Evolutionary conservation across 2,113 vertebrate genomes (phyloP), one percentile per base, ranked within the genome.

Genomic region (Trochalopteron elliotii): DNA sequence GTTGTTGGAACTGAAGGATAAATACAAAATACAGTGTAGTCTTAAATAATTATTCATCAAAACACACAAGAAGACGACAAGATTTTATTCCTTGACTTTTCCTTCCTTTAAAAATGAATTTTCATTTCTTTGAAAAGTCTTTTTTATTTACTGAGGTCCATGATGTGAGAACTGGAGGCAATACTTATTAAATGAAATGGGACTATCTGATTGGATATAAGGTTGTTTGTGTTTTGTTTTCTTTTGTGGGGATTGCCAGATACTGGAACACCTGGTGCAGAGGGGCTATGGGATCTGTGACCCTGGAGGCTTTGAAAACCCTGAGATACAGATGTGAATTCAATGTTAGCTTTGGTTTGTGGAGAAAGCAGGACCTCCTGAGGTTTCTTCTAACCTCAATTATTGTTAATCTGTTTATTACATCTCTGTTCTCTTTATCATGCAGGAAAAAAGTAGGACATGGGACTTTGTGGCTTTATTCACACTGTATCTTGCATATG

Each of bases 391-490:
- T 27, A 47, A 20, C 15, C 7, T 44, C 37, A 84, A 0, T 24
- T 25, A 33, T 50, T 42, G 10, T 49, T 6, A 82, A 15, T 65
- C 59, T 75, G 23, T 47, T 23, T 55, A 15, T 83, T 75, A 17
- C 7, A 12, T 57, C 12, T 75, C n/a, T 47, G 22, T 35, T 84
- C 21, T 68, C 7, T 75, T 63, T 68, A 75, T 61, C 24, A 64
- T 6, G 3, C 6, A 22, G 13, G 15, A 50, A 35, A 10, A 78
- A 24, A 59, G 27, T 3, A 84, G 69, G 25, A 59, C 2, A 2
- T 71, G 15, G 1, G 15, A 18, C 9, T 8, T 81, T 0, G 0
- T 74, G 14, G 27, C 42, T 56, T 21, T 67, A 10, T 87, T 28
- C 28, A 44, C 15, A n/a, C 1, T 40, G 61, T 82, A 60, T 10